Evolutionary conservation across 2,113 vertebrate genomes (phyloP).

Genomic region (Prionailurus viverrinus): DNA sequence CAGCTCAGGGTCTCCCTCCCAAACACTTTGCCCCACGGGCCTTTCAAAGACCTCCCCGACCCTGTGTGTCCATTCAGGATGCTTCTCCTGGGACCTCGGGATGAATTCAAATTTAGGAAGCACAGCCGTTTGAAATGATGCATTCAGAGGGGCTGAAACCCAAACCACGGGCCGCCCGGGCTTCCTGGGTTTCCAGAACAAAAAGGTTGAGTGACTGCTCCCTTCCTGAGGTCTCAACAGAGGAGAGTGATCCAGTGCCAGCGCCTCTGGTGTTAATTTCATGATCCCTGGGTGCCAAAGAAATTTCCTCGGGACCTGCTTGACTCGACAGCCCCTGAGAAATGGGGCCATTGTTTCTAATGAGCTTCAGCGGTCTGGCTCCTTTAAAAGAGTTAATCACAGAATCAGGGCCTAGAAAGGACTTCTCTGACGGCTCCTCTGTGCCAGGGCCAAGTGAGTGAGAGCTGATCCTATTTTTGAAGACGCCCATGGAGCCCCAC

Average conservation of each 20-base stretch:
- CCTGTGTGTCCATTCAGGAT: not conserved
- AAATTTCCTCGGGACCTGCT: constrained; percentile 47
- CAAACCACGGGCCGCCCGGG: not conserved
- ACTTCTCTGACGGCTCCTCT: constrained; percentile 56
- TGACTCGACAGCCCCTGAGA: constrained; percentile 53
- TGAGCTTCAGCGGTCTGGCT: constrained; percentile 37
- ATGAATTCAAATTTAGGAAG: constrained; percentile 44
- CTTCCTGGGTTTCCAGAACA: constrained; percentile 72
- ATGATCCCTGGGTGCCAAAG: constrained; percentile 65
- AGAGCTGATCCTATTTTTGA: constrained; percentile 76
- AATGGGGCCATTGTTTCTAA: constrained; percentile 73
- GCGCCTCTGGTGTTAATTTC: constrained; percentile 71
- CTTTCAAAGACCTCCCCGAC: not conserved
- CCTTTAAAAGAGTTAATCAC: constrained; percentile 71
- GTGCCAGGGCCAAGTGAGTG: constrained; percentile 65
- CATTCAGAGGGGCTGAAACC: constrained; percentile 68
- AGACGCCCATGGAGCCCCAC: constrained; percentile 65
- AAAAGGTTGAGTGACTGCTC: constrained; percentile 49
- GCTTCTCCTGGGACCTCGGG: constrained; percentile 51
- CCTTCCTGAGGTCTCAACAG: constrained; percentile 32
- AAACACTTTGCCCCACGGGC: not conserved
- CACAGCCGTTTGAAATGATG: constrained; percentile 2
- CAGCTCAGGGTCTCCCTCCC: not conserved
- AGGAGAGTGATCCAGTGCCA: constrained; percentile 26
- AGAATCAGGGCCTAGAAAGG: constrained; percentile 60